A percentile compares a stretch with the other conserved stretches of the same genome.
phyloP scores from a whole-genome alignment of 2,888 invertebrate species.

The Sycophila texana region DNA sequence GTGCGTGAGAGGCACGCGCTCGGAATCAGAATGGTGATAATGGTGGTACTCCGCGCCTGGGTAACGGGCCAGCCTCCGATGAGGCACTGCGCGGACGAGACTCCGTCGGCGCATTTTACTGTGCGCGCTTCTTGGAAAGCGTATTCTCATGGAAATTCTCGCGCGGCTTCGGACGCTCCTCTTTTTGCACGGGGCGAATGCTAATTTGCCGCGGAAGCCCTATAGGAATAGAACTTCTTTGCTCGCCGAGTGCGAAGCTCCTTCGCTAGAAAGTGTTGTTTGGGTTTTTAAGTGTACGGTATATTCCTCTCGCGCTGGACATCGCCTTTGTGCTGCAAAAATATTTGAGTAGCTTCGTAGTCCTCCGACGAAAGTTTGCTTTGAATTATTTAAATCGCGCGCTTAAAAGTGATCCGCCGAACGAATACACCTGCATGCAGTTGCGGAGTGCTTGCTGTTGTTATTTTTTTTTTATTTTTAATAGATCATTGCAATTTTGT shows the following conservation, averaged over 20 bases:
- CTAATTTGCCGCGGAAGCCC: not conserved
- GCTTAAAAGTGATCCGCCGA: no score
- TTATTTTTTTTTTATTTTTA: no score
- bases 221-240: not conserved
- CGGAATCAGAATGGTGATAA: constrained; percentile 62
- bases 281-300: not conserved
- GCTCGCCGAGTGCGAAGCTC: not conserved
- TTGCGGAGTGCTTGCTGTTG: no score
- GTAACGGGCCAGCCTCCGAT: constrained; percentile 45
- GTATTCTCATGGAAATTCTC: constrained; percentile 51
- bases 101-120: constrained; percentile 21
- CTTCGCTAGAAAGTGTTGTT: not conserved
- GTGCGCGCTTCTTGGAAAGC: constrained; percentile 40
- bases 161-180: not conserved
- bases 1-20: constrained; percentile 49
- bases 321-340: no score
- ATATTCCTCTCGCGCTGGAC: no score
- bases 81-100: no score
- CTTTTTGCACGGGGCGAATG: not conserved
- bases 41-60: constrained; percentile 53
- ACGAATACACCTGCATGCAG: no score
- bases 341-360: no score
- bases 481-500: no score
- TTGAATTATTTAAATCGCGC: no score
- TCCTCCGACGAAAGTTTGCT: no score